These are phyloP conservation scores for Heterocephalus glaber DNA, from an alignment of 2,113 vertebrate species.

Conservation along the genomic window DNA sequence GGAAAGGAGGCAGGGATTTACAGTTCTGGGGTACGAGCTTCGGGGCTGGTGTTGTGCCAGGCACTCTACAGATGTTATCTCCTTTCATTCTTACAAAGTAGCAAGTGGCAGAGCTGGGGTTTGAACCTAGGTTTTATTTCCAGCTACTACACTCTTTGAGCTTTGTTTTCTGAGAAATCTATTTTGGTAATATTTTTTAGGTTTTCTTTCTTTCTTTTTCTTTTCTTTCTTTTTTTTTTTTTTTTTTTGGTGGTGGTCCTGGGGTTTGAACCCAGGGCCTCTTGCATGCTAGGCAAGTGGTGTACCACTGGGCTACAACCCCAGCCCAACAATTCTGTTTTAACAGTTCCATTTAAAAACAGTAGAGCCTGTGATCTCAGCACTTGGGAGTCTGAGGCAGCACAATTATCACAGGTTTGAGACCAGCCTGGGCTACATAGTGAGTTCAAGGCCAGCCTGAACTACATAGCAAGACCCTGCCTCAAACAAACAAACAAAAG, in stretches of 20 bases:
- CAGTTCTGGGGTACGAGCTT: background rate
- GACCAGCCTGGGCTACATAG: too few species aligned
- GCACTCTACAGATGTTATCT: background rate
- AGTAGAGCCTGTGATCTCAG: background rate
- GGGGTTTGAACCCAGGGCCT: background rate
- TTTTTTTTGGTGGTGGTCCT: background rate
- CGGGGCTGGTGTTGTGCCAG: background rate
- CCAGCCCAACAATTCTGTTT: background rate
- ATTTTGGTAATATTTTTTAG: slow-evolving; percentile 29
- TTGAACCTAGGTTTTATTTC: slow-evolving; percentile 41
- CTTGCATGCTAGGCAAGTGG: background rate
- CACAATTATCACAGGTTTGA: too few species aligned
- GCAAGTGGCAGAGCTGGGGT: background rate
- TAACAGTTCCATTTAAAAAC: slow-evolving; percentile 5
- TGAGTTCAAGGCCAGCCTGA: too few species aligned
- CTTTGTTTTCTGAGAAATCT: slow-evolving; percentile 50
- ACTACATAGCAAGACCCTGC: too few species aligned
- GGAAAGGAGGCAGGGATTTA: background rate
- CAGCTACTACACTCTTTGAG: slow-evolving; percentile 6
- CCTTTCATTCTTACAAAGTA: slow-evolving; percentile 1
- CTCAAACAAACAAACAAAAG: too few species aligned
- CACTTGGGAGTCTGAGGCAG: too few species aligned
- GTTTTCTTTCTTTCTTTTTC: background rate
- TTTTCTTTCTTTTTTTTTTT: background rate
- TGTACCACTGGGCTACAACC: background rate